phyloP scores from a whole-genome alignment of 2,888 invertebrate genomes.

The Drosophila recens region DNA sequence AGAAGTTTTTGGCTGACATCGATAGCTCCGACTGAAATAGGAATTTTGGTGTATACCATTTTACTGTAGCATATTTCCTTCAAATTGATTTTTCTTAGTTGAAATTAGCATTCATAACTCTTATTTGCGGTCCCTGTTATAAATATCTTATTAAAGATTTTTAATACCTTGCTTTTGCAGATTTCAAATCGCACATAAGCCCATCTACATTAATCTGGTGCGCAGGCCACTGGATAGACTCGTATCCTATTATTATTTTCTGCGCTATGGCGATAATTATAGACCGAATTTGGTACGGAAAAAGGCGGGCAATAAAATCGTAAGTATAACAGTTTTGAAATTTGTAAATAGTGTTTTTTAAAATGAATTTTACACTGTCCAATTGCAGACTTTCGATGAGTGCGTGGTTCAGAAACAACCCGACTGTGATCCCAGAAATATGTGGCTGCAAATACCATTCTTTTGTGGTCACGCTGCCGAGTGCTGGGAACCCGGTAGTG shows the following conservation, averaged over 20 bases:
- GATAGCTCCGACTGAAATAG: no score
- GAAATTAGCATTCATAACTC: no score
- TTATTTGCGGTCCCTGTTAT: no score
- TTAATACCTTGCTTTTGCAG: constrained; percentile 85
- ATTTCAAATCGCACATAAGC: constrained; percentile 92
- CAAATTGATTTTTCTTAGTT: no score
- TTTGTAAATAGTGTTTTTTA: constrained; percentile 28
- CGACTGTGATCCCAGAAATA: constrained; percentile 97
- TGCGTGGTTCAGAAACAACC: constrained; percentile 94
- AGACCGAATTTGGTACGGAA: constrained; percentile 96
- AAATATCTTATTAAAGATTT: no score
- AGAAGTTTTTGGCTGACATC: no score
- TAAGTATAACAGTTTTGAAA: constrained; percentile 83
- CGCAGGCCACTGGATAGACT: constrained; percentile 97
- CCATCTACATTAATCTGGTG: constrained; percentile 97
- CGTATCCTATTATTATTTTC: constrained; percentile 98
- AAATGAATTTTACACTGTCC: not conserved
- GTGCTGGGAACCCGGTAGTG: constrained; percentile 98
- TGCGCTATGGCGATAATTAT: constrained; percentile 98
- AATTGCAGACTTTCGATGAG: constrained; percentile 96
- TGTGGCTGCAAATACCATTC: constrained; percentile 99
- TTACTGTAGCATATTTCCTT: no score
- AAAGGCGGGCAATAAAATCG: constrained; percentile 98
- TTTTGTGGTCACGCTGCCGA: constrained; percentile 98
- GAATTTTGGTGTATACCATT: no score